phyloP scores from a whole-genome alignment of 2,888 invertebrate species.

The Polydesmus complanatus region DNA sequence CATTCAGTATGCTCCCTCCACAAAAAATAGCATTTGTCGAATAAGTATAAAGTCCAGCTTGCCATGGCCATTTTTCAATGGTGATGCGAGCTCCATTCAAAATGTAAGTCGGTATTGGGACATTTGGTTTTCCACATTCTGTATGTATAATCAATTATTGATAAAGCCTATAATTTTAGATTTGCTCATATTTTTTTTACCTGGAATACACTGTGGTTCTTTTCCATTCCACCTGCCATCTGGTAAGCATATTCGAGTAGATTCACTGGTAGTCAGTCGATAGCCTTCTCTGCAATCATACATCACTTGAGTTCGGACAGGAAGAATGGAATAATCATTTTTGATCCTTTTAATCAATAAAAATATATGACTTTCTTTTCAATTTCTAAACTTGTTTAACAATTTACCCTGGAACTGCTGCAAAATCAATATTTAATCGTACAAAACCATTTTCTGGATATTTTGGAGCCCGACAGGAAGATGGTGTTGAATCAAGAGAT shows the following conservation, averaged over 20 bases:
- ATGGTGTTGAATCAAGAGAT: background rate
- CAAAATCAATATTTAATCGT: background rate
- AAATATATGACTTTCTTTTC: too few species aligned
- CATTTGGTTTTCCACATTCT: slow-evolving; percentile 17
- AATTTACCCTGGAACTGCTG: background rate
- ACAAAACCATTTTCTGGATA: background rate
- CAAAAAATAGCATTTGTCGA: background rate
- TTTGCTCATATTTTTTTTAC: background rate
- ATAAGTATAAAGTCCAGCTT: slow-evolving; percentile 11
- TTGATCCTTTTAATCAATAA: too few species aligned
- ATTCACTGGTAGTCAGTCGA: background rate
- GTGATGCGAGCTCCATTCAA: slow-evolving; percentile 20
- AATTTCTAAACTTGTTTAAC: too few species aligned
- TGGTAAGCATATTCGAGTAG: background rate
- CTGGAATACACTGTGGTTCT: background rate
- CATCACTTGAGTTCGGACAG: background rate
- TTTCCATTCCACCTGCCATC: background rate
- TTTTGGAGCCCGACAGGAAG: background rate
- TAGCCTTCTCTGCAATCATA: background rate
- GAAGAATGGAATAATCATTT: background rate
- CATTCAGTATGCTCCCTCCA: background rate
- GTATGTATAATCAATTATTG: background rate
- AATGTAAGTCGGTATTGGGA: slow-evolving; percentile 19
- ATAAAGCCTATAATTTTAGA: background rate
- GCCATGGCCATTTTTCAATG: slow-evolving; percentile 22